Conservation (phyloP, 1,140 invertebrate species). For the Bilobella aurantiaca region DNA sequence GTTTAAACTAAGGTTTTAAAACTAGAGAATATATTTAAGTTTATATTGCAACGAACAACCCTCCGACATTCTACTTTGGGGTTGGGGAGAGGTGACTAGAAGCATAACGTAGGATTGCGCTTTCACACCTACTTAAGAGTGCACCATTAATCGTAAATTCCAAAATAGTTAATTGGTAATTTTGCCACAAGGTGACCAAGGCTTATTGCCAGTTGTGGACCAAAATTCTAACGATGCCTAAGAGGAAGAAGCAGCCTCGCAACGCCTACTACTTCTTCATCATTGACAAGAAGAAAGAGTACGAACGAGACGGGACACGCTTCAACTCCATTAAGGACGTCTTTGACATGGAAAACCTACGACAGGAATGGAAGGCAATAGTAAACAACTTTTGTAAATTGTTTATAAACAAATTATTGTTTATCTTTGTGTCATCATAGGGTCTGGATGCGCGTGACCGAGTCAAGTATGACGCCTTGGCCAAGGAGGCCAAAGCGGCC, state of each 20-base stretch:
- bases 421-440: slow-evolving; percentile 23
- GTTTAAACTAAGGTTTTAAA: too few relatives aligned
- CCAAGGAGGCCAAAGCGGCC: slow-evolving; percentile 27
- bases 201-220: too few relatives aligned
- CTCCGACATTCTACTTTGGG: too few relatives aligned
- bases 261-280: slow-evolving; percentile 33
- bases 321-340: slow-evolving; percentile 32
- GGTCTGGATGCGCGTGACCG: slow-evolving; percentile 20
- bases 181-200: too few relatives aligned
- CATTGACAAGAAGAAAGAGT: slow-evolving; percentile 19
- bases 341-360: background rate
- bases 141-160: too few relatives aligned
- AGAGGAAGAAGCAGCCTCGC: slow-evolving; percentile 30
- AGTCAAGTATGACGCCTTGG: slow-evolving; percentile 24
- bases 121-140: too few relatives aligned
- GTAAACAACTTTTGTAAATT: background rate
- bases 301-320: slow-evolving; percentile 23
- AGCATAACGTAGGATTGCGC: too few relatives aligned
- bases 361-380: slow-evolving; percentile 29
- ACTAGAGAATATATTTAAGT: too few relatives aligned
- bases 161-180: too few relatives aligned
- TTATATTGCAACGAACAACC: too few relatives aligned
- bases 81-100: too few relatives aligned
- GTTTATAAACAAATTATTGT: slow-evolving; percentile 1
- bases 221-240: too few relatives aligned